Percentiles rank a stretch among this genome's conserved stretches.
Conservation (phyloP, 2,797 vertebrate genomes). For the Characodon lateralis region DNA sequence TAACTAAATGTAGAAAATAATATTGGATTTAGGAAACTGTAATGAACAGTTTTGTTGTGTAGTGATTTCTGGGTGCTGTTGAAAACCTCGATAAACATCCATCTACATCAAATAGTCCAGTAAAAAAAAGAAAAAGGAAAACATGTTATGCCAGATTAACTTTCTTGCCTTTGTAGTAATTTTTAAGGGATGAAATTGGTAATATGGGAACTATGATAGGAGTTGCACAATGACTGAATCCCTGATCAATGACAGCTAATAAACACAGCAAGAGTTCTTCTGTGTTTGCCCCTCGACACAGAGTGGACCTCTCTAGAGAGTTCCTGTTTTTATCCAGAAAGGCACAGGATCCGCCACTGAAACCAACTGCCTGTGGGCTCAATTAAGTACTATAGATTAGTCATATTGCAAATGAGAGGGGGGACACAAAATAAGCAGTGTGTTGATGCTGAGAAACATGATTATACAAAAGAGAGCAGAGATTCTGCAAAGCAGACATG, state of each 20-base stretch:
- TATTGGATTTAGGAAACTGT: slow-evolving; percentile 57
- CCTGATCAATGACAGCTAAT: slow-evolving; percentile 81
- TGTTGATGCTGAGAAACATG: slow-evolving; percentile 42
- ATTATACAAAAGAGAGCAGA: slow-evolving; percentile 16
- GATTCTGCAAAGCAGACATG: slow-evolving; percentile 20
- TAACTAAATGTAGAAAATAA: slow-evolving; percentile 54
- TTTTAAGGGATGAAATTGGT: slow-evolving; percentile 52
- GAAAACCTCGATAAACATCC: slow-evolving; percentile 55
- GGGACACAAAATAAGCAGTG: slow-evolving; percentile 37
- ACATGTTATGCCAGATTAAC: slow-evolving; percentile 50
- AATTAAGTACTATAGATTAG: slow-evolving; percentile 77
- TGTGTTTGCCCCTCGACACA: slow-evolving; percentile 75
- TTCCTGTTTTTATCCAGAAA: slow-evolving; percentile 68
- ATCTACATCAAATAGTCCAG: slow-evolving; percentile 50
- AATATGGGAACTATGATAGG: slow-evolving; percentile 53
- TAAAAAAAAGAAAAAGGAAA: slow-evolving; percentile 46
- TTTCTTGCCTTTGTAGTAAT: slow-evolving; percentile 58
- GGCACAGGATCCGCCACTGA: slow-evolving; percentile 70
- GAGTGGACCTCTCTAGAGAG: slow-evolving; percentile 66
- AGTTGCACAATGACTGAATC: slow-evolving; percentile 65
- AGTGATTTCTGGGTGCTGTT: slow-evolving; percentile 45
- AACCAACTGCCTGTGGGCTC: slow-evolving; percentile 78
- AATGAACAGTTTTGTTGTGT: slow-evolving; percentile 49
- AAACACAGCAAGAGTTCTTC: slow-evolving; percentile 76
- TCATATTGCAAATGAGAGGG: slow-evolving; percentile 73